Evolutionary conservation across 2,797 vertebrate species (phyloP).

Genomic region (Prunella strophiata): DNA sequence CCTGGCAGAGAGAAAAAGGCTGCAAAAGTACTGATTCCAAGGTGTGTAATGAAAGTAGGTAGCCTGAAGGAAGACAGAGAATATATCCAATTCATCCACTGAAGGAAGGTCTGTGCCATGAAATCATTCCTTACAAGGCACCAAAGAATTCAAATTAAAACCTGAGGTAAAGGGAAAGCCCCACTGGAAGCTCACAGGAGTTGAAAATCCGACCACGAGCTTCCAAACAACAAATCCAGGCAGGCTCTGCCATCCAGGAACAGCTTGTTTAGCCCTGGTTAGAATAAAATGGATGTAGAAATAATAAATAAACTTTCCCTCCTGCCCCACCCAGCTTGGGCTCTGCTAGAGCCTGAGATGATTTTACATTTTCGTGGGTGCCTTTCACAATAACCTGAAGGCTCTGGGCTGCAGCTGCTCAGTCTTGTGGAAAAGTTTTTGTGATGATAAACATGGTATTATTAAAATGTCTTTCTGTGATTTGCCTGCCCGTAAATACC

Average conservation of each 20-base stretch:
- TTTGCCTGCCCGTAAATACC: not conserved
- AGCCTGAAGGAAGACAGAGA: not conserved
- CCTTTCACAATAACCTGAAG: not conserved
- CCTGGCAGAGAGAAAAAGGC: not conserved
- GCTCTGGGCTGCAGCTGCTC: not conserved
- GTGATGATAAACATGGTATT: not conserved
- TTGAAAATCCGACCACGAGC: not conserved
- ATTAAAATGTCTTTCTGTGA: constrained; percentile 1
- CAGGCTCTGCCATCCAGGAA: constrained; percentile 36
- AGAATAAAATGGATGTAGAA: not conserved
- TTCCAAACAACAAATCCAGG: constrained; percentile 12
- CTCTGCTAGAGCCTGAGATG: not conserved
- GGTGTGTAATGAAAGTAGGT: not conserved
- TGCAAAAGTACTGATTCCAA: not conserved
- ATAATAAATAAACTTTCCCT: constrained; percentile 9
- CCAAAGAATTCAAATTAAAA: not conserved
- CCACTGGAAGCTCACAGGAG: not conserved
- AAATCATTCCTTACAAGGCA: not conserved
- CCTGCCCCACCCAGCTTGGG: not conserved
- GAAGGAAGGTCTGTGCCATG: not conserved
- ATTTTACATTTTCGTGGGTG: not conserved
- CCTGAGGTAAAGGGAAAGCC: not conserved
- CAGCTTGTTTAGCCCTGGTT: not conserved
- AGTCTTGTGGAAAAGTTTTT: not conserved
- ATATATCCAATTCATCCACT: not conserved